Base-by-base conservation (phyloP, 2,888 invertebrate species). In the Drosophila incognita region DNA sequence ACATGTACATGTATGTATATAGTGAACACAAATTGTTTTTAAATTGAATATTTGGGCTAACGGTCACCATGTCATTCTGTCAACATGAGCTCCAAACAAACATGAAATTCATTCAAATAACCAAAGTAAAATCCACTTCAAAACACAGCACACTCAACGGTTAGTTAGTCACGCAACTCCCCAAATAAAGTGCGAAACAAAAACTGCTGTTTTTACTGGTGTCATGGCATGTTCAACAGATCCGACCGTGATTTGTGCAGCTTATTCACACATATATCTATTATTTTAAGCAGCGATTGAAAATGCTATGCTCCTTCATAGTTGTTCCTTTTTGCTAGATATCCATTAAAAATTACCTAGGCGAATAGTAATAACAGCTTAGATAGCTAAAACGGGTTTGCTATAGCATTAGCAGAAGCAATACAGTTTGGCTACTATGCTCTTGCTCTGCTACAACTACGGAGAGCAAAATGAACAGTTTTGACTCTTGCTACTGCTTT, bases 1-100 rank as follows among this genome's bases (percentile, higher is more conserved):
- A 10, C 66, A 46, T 69, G 79, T 33, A n/a, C n/a, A n/a, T n/a
- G n/a, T 33, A 33, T 11, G 33, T 33, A 11, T 33, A 10, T 33
- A 33, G 54, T 61, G 60, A 59, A 48, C 56, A 51, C 59, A 67
- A 68, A 60, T 76, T 69, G 74, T 60, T 71, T 87, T 87, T 84
- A 83, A 87, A 86, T 86, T 88, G 88, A 90, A 87, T 89, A 90
- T 90, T 90, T 83, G 83, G 59, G 51, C 67, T 42, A 60, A 51
- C 72, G 51, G 49, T 57, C 49, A 58, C 42, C 57, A 56, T 71
- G 87, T 72, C 86, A 87, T 24, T 65, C 71, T 81, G 85, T 88
- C 86, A 85, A 76, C 76, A 81, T 58, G 74, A 53, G 66, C 74
- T 75, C 62, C 81, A 63, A 73, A 63, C 57, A 82, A 73, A 81